Percentiles rank a stretch among this genome's conserved stretches.
These are phyloP conservation scores for Spea bombifrons DNA, from an alignment of 2,113 vertebrate species.

Conservation along the genomic window DNA sequence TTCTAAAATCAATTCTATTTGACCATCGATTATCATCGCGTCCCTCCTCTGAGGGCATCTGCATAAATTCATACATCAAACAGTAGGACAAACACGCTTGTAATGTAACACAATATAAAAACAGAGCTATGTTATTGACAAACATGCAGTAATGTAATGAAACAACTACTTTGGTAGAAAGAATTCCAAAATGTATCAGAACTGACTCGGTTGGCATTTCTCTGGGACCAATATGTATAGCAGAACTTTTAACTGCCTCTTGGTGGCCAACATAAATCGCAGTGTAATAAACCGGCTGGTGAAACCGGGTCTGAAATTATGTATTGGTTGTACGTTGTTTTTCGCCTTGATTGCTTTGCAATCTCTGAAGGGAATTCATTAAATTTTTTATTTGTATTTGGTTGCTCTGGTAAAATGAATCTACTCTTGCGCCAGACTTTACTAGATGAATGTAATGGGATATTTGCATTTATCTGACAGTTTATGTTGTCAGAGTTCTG, in stretches of 20 bases:
- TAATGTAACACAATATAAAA: too few relatives aligned
- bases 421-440: conserved; percentile 28
- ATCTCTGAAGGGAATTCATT: conserved; percentile 26
- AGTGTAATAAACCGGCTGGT: conserved; percentile 16
- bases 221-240: conserved; percentile 22
- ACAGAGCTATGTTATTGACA: too few relatives aligned
- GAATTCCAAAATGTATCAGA: too few relatives aligned
- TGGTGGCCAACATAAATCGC: conserved; percentile 6
- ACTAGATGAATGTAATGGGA: conserved; percentile 24
- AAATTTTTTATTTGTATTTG: conserved; percentile 24
- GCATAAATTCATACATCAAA: too few relatives aligned
- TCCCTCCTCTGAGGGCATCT: too few relatives aligned
- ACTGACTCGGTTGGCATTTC: neutral
- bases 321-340: conserved; percentile 12
- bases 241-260: conserved; percentile 6
- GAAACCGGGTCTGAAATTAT: conserved; percentile 26
- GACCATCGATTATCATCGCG: too few relatives aligned
- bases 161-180: too few relatives aligned
- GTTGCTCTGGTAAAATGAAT: conserved; percentile 23
- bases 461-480: conserved; percentile 28
- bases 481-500: conserved; percentile 28
- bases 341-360: conserved; percentile 21
- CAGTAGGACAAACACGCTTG: too few relatives aligned
- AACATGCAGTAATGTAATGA: too few relatives aligned
- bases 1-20: too few relatives aligned